A percentile compares a stretch with the other conserved stretches of the same genome.
Evolutionary conservation across 2,113 vertebrate genomes (phyloP).

Genomic region (Phylloscopus whistleri): DNA sequence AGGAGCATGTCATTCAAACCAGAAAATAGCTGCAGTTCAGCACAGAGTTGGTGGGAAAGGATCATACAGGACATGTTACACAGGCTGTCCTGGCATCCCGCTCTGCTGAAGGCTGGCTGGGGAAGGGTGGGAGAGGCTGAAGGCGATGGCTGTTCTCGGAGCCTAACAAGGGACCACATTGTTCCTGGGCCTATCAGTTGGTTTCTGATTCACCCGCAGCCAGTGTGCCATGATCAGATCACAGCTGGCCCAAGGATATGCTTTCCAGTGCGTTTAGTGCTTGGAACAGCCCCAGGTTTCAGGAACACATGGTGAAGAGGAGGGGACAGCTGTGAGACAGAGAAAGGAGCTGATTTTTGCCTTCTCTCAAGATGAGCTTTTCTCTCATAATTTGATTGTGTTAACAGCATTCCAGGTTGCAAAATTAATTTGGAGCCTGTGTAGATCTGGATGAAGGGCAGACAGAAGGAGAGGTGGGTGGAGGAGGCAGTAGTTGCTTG

Average conservation of each 20-base stretch:
- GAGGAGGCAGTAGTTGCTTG: not conserved
- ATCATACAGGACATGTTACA: not conserved
- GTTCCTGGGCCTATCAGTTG: constrained; percentile 61
- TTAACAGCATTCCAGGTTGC: constrained; percentile 53
- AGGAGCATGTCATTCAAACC: not conserved
- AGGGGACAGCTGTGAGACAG: constrained; percentile 57
- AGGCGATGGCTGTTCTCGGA: not conserved
- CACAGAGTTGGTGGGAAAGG: not conserved
- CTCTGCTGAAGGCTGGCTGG: not conserved
- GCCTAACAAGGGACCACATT: constrained; percentile 69
- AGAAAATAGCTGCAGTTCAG: not conserved
- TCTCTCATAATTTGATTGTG: constrained; percentile 59
- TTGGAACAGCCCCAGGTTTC: constrained; percentile 77
- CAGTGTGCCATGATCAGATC: constrained; percentile 66
- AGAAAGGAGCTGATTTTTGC: constrained; percentile 52
- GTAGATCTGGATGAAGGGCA: constrained; percentile 17
- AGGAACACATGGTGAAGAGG: constrained; percentile 72
- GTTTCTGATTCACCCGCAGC: constrained; percentile 69
- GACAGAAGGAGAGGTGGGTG: not conserved
- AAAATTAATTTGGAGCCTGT: constrained; percentile 50
- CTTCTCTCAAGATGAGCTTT: constrained; percentile 59
- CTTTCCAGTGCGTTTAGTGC: constrained; percentile 73
- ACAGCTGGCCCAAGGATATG: constrained; percentile 76
- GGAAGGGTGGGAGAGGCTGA: not conserved
- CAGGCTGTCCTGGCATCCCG: not conserved